A percentile compares a stretch with the other conserved stretches of the same genome.
Evolutionary conservation across 1,140 invertebrate species (phyloP).

Genomic region (Tetramorium parvispinum): DNA sequence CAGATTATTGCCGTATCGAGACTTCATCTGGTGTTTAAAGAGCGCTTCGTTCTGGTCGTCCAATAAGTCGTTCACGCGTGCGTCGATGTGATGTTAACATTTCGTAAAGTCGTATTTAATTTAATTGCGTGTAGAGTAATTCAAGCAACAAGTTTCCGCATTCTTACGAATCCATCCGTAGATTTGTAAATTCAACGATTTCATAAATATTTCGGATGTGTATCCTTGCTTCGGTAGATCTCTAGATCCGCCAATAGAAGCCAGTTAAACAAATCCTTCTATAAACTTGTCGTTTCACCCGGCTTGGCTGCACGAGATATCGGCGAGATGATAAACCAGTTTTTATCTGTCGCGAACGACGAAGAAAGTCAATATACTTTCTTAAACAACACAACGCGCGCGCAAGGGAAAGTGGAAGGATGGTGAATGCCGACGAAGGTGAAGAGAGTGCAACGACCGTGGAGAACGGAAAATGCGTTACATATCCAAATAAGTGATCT

Average conservation of each 20-base stretch:
- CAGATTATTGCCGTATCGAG: conserved; percentile 49
- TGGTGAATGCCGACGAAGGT: neutral
- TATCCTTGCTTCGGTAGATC: conserved; percentile 42
- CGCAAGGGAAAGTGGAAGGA: conserved; percentile 2
- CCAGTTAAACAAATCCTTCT: neutral
- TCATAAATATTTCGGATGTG: neutral
- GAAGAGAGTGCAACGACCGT: conserved; percentile 28
- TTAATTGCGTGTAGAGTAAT: neutral
- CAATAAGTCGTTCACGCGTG: conserved; percentile 29
- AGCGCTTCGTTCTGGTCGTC: conserved; percentile 43
- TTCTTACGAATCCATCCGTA: neutral
- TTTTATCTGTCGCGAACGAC: conserved; percentile 12
- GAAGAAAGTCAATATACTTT: conserved; percentile 26
- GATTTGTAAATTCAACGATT: conserved; percentile 15
- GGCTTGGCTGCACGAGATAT: neutral
- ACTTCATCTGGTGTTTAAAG: conserved; percentile 42
- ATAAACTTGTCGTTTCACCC: neutral
- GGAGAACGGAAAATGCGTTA: conserved; percentile 57
- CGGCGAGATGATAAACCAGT: conserved; percentile 3
- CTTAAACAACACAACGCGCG: conserved; percentile 3
- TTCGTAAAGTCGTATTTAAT: conserved; percentile 34
- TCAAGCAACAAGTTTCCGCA: neutral
- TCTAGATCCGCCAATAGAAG: conserved; percentile 40
- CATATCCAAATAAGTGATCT: conserved; percentile 61
- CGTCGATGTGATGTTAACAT: conserved; percentile 31